Evolutionary conservation across 2,113 vertebrate species (phyloP), one percentile per base, ranked within the genome.

Genomic region (Fregata magnificens): DNA sequence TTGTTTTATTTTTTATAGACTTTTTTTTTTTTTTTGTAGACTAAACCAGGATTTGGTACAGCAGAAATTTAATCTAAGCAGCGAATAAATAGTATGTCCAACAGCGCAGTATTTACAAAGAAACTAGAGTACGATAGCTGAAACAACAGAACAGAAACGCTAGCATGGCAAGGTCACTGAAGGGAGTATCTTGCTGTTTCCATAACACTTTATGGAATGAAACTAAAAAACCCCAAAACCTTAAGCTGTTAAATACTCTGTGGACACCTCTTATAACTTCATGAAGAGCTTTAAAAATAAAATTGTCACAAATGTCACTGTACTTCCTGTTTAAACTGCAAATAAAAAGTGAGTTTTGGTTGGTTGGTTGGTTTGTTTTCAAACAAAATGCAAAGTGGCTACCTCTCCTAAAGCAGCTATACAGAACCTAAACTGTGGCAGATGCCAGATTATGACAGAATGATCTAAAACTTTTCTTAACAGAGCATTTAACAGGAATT

Each of bases 121-220:
- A 80, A 88, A 56, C 36, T 20, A 15, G 10, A 86, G 34, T 11
- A 49, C 2, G 3, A 81, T 1, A 49, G 28, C 10, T 77, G 71
- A 87, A 86, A 66, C 19, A 89, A 38, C 15, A 88, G 42, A 88
- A 28, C 36, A 76, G 70, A 65, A 90, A 61, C 31, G 31, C 31
- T 47, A 52, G 38, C n/a, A 22, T 5, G n/a, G 50, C 42, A 86
- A 72, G 15, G 49, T 52, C 40, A 44, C 50, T 0, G 0, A 56
- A 61, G 26, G 47, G 32, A 62, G 13, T 19, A 86, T n/a, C 59
- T 70, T n/a, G 14, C 28, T 74, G 47, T 15, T 94, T 45, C 50
- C 0, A 0, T 44, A 42, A 36, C 42, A 31, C 20, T 72, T 86
- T 9, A 58, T 16, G 5, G 29, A 70, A 73, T 28, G 20, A 72